phyloP scores from a whole-genome alignment of 2,888 invertebrate genomes.

The Rotaria socialis region DNA sequence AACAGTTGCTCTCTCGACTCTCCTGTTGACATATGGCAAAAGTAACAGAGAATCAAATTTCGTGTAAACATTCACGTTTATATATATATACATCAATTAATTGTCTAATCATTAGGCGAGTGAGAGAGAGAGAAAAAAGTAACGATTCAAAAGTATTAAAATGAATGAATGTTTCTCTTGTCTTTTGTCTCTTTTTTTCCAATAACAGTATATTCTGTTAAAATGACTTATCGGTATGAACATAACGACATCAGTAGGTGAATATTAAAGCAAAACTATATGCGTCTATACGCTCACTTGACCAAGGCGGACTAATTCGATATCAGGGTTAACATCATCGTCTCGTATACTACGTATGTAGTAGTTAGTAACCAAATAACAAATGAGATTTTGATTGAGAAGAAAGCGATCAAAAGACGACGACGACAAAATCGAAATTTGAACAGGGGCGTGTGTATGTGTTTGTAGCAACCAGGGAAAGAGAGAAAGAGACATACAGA shows the following conservation, averaged over 20 bases:
- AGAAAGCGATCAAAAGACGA: slow-evolving; percentile 27
- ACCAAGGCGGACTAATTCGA: slow-evolving; percentile 19
- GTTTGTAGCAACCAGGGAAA: not conserved
- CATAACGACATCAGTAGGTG: slow-evolving; percentile 18
- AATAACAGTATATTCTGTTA: not conserved
- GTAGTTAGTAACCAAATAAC: not conserved
- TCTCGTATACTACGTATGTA: not conserved
- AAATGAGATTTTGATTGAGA: slow-evolving; percentile 32
- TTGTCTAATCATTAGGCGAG: not conserved
- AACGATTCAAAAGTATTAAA: not conserved
- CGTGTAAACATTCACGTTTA: not conserved
- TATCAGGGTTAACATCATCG: slow-evolving; percentile 13
- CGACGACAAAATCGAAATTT: slow-evolving; percentile 32
- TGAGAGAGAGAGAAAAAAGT: not conserved
- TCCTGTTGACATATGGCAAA: not conserved
- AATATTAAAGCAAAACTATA: not conserved
- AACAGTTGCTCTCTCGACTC: not conserved
- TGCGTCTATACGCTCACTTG: slow-evolving; percentile 11
- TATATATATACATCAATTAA: not conserved
- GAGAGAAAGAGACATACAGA: not conserved
- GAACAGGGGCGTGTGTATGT: slow-evolving; percentile 5
- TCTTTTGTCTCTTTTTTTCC: not conserved
- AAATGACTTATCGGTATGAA: not conserved
- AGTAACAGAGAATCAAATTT: slow-evolving; percentile 28
- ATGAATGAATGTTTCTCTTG: not conserved